Conservation (phyloP, 1,140 invertebrate species). For the Cydia amplana region DNA sequence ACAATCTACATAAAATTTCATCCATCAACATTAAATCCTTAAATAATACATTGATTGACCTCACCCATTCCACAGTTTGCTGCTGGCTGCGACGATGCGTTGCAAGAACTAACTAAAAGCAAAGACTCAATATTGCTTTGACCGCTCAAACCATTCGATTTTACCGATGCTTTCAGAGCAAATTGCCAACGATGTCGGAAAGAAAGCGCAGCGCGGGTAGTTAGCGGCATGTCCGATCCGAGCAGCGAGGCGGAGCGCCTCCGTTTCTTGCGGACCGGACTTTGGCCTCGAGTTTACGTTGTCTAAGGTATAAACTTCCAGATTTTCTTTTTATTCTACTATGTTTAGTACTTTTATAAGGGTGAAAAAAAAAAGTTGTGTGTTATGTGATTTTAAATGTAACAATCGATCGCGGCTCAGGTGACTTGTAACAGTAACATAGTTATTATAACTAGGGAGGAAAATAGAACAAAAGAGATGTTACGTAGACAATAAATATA, state of each 20-base stretch:
- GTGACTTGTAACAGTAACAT: too few relatives aligned
- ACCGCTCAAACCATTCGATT: not conserved
- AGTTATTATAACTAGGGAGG: too few relatives aligned
- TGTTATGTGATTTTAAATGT: too few relatives aligned
- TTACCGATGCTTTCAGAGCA: slow-evolving; percentile 3
- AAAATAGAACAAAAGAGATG: too few relatives aligned
- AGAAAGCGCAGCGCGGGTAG: slow-evolving; percentile 36
- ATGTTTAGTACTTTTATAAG: too few relatives aligned
- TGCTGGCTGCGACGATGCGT: not conserved
- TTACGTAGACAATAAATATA: too few relatives aligned
- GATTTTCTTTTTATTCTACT: too few relatives aligned
- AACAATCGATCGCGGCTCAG: too few relatives aligned
- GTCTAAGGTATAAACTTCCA: not conserved
- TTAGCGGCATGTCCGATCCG: slow-evolving; percentile 45
- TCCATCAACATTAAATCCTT: too few relatives aligned
- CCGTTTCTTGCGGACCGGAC: slow-evolving; percentile 45
- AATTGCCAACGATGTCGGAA: slow-evolving; percentile 20
- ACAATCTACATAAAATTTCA: too few relatives aligned
- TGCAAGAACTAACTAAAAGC: not conserved
- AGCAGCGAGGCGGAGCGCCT: slow-evolving; percentile 40
- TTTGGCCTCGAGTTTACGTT: slow-evolving; percentile 31
- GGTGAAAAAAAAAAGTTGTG: too few relatives aligned
- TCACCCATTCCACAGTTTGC: not conserved
- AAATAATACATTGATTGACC: too few relatives aligned
- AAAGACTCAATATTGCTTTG: not conserved